Evolutionary conservation across 2,888 invertebrate genomes (phyloP).

Genomic region (Clivina fossor): DNA sequence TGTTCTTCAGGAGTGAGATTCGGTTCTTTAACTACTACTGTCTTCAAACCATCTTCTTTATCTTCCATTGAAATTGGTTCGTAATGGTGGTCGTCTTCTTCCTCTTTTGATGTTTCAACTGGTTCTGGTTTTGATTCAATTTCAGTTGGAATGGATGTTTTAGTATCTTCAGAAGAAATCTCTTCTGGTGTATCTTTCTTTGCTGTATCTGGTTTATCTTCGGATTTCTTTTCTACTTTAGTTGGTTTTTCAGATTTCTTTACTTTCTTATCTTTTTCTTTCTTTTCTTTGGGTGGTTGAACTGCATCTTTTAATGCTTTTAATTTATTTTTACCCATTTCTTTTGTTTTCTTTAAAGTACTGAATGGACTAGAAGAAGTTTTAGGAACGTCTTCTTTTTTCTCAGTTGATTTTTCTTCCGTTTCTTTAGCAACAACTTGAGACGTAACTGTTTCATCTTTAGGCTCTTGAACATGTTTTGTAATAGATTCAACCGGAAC

Average conservation of each 20-base stretch:
- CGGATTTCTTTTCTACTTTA: slow-evolving; percentile 4
- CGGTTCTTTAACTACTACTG: slow-evolving; percentile 11
- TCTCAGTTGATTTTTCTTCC: background rate
- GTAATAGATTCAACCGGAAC: background rate
- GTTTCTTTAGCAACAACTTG: slow-evolving; percentile 3
- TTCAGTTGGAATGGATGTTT: background rate
- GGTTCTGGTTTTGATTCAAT: background rate
- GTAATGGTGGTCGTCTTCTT: slow-evolving; percentile 16
- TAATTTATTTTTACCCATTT: slow-evolving; percentile 19
- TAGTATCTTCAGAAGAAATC: too few species aligned
- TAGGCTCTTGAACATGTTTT: slow-evolving; percentile 12
- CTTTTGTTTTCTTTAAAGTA: slow-evolving; percentile 26
- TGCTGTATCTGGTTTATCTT: slow-evolving; percentile 8
- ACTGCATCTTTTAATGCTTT: slow-evolving; percentile 21
- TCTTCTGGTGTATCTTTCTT: slow-evolving; percentile 1
- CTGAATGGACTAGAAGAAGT: slow-evolving; percentile 14
- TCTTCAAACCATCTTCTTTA: slow-evolving; percentile 28
- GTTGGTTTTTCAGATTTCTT: slow-evolving; percentile 13
- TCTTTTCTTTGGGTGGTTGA: slow-evolving; percentile 17
- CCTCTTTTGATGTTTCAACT: background rate
- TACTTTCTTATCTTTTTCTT: slow-evolving; percentile 42
- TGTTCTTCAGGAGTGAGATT: slow-evolving; percentile 4
- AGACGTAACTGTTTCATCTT: slow-evolving; percentile 4
- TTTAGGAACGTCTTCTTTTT: too few species aligned
- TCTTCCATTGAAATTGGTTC: slow-evolving; percentile 30